Percentiles rank a stretch among this genome's conserved stretches.
Evolutionary conservation across 2,113 vertebrate genomes (phyloP).

Genomic region (Psilopogon haemacephalus): DNA sequence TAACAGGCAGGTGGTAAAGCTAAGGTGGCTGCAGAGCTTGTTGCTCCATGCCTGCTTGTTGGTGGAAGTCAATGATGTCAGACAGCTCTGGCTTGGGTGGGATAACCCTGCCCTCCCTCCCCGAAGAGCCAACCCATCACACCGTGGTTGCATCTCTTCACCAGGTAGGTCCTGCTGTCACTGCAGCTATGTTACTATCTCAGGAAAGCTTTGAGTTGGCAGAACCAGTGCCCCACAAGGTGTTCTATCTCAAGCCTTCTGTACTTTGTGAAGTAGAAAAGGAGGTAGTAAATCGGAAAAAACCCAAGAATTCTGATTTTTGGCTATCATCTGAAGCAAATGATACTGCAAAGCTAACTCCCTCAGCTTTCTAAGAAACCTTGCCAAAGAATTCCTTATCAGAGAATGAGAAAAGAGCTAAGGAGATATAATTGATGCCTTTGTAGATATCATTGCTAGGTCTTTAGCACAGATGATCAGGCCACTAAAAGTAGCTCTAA

Average conservation of each 20-base stretch:
- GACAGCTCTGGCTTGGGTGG: neutral
- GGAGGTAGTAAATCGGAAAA: neutral
- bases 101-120: neutral
- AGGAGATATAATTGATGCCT: neutral
- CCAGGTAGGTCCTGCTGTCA: neutral
- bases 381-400: neutral
- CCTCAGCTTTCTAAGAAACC: neutral
- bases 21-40: neutral
- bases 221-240: neutral
- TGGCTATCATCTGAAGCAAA: neutral
- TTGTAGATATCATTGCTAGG: neutral
- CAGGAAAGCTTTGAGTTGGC: neutral
- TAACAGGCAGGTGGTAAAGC: neutral
- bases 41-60: neutral
- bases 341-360: neutral
- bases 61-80: neutral
- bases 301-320: neutral
- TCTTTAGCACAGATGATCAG: neutral
- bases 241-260: neutral
- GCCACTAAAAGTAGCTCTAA: neutral
- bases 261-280: too few species aligned
- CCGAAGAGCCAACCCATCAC: neutral
- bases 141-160: neutral
- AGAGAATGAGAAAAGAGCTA: neutral
- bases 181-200: fast-evolving